A percentile compares a stretch with the other conserved stretches of the same genome.
These are phyloP conservation scores for Scelioninae gen. 1 DNA, from an alignment of 2,888 invertebrate species.

Conservation along the genomic window DNA sequence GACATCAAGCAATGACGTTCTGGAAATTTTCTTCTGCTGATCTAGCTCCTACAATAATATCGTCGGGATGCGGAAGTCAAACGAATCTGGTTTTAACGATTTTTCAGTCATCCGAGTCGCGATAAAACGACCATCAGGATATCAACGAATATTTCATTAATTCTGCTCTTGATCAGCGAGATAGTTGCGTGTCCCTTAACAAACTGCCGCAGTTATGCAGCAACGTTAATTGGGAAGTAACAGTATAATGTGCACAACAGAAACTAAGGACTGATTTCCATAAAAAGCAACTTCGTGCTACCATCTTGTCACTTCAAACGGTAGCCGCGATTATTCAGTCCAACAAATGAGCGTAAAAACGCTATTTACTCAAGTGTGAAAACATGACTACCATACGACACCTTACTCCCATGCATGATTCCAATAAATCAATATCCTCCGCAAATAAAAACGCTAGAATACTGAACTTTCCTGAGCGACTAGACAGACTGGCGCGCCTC, in stretches of 20 bases:
- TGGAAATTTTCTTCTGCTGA: neutral
- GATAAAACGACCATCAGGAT: constrained; percentile 8
- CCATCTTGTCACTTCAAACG: constrained; percentile 12
- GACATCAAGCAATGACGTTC: neutral
- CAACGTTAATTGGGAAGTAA: constrained; percentile 14
- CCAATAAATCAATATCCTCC: constrained; percentile 30
- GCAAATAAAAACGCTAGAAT: neutral
- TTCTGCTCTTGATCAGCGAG: constrained; percentile 5
- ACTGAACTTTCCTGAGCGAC: neutral
- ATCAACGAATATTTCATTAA: constrained; percentile 34
- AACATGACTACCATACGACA: constrained; percentile 23
- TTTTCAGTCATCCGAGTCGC: constrained; percentile 15
- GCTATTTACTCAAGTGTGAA: constrained; percentile 29
- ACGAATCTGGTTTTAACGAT: constrained; percentile 34
- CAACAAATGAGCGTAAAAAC: constrained; percentile 29
- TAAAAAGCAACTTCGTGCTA: constrained; percentile 16
- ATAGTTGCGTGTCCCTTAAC: constrained; percentile 8
- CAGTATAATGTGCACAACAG: neutral
- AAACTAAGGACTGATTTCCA: constrained; percentile 13
- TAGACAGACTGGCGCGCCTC: too few relatives aligned
- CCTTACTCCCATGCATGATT: neutral
- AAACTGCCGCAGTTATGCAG: neutral
- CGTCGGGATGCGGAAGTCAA: constrained; percentile 24
- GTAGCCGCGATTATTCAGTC: constrained; percentile 14
- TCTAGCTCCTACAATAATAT: neutral